Base-by-base conservation (phyloP, 2,888 invertebrate genomes). In the Acronicta leporina region DNA sequence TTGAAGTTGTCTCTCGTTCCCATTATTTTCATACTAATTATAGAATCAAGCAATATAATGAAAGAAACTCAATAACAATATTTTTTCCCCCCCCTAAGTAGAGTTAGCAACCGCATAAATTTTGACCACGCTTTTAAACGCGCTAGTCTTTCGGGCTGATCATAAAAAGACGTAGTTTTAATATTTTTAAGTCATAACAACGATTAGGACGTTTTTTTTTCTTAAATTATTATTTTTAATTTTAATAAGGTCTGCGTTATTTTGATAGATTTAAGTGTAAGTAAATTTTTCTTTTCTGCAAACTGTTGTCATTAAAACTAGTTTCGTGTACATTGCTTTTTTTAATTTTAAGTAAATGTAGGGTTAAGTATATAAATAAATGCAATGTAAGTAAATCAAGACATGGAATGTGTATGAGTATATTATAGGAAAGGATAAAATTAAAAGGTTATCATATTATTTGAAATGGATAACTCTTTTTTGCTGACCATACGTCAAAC, bases 131-230 rank as follows among this genome's bases (percentile, higher is more conserved):
- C 63, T 75, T 73, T 71, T 75, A 56, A 71, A 50, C 51, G 41
- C 57, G 50, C 75, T 75, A 75, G 75, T 75, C 73, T 63, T 66
- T 68, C 68, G 62, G 75, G 75, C 65, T 75, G 75, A 75, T 60
- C 59, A 56, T 72, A 66, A 75, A 38, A 75, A 75, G 73, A 75
- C 75, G 71, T 75, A 75, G 71, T 27, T 58, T 53, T 73, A 73
- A 25, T 70, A 68, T 56, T 61, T 54, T 58, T 75, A 75, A 68
- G 75, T 63, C 57, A 50, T 20, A 70, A 57, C 75, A 75, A 75
- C 75, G 75, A 75, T 73, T 63, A 68, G 53, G 35, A 55, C 54
- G 51, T 65, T 45, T 67, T 67, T 45, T 67, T 67, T 68, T 62
- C 47, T 63, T 77, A 70, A 75, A 64, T 73, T 76, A 73, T 76